Percentiles rank a stretch among this genome's conserved stretches.
Evolutionary conservation across 1,140 invertebrate genomes (phyloP).

Genomic region (Drosophila mojavensis): DNA sequence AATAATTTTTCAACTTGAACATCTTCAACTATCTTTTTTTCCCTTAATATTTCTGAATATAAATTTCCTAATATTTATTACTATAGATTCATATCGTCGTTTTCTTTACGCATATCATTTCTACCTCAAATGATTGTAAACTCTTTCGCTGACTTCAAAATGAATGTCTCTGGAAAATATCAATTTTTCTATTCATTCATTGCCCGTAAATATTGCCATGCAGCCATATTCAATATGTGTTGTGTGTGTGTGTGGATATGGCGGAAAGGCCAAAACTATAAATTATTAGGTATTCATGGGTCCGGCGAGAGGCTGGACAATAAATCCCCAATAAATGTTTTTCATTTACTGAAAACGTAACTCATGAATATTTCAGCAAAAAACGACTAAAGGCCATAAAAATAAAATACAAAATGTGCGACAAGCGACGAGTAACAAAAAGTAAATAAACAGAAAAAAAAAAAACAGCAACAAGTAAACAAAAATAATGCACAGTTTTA

Average conservation of each 20-base stretch:
- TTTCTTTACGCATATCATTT: background rate
- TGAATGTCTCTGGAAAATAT: background rate
- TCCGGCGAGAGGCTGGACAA: slow-evolving; percentile 50
- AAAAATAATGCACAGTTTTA: slow-evolving; percentile 73
- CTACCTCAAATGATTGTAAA: background rate
- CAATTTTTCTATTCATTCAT: slow-evolving; percentile 37
- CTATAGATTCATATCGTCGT: background rate
- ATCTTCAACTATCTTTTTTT: no score
- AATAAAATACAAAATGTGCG: slow-evolving; percentile 65
- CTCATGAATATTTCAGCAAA: slow-evolving; percentile 75
- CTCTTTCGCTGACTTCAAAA: background rate
- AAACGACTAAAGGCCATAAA: slow-evolving; percentile 26
- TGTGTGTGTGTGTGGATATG: slow-evolving; percentile 1
- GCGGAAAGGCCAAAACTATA: slow-evolving; percentile 58
- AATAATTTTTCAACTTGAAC: no score
- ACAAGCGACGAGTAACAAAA: slow-evolving; percentile 47
- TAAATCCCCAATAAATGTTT: slow-evolving; percentile 73
- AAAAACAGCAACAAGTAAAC: slow-evolving; percentile 72
- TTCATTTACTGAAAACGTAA: slow-evolving; percentile 78
- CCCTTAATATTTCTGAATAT: no score
- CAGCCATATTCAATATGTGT: slow-evolving; percentile 29
- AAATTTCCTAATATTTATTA: background rate
- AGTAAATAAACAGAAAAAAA: slow-evolving; percentile 12
- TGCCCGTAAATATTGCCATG: slow-evolving; percentile 48
- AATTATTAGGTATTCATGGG: slow-evolving; percentile 71